phyloP scores from a whole-genome alignment of 2,113 vertebrate species.

The Argyrosomus japonicus region DNA sequence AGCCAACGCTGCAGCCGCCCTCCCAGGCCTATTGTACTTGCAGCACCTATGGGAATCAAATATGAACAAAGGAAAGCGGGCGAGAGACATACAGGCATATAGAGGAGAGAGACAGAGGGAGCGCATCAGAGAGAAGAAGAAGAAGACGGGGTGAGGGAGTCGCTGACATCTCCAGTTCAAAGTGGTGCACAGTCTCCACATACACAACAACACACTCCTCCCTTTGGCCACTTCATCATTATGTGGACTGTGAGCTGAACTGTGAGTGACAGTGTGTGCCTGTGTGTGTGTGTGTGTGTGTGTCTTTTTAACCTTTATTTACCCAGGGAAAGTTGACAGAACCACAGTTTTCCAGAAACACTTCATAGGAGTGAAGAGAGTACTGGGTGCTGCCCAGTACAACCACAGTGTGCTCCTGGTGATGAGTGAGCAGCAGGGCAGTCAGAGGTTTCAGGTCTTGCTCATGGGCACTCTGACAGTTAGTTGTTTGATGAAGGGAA shows the following conservation, averaged over 20 bases:
- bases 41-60: slow-evolving; percentile 75
- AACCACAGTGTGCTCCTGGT: background rate
- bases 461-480: background rate
- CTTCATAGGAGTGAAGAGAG: background rate
- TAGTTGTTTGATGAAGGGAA: background rate
- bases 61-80: slow-evolving; percentile 73
- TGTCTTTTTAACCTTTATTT: slow-evolving; percentile 55
- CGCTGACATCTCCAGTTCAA: slow-evolving; percentile 75
- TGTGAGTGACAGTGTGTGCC: slow-evolving; percentile 39
- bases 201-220: slow-evolving; percentile 43
- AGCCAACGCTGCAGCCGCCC: slow-evolving; percentile 6
- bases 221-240: slow-evolving; percentile 72
- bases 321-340: slow-evolving; percentile 38
- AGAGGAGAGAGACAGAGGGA: slow-evolving; percentile 31
- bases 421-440: background rate
- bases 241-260: slow-evolving; percentile 58
- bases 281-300: slow-evolving; percentile 25
- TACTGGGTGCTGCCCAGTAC: slow-evolving; percentile 25
- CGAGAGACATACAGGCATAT: slow-evolving; percentile 31
- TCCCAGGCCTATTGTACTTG: slow-evolving; percentile 38
- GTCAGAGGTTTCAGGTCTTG: background rate
- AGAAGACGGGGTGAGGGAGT: slow-evolving; percentile 41
- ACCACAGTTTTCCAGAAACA: slow-evolving; percentile 11
- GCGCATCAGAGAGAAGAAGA: slow-evolving; percentile 50
- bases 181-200: slow-evolving; percentile 56